These are phyloP conservation scores for Takifugu ocellatus DNA, from an alignment of 2,797 vertebrate genomes.

Conservation along the genomic window DNA sequence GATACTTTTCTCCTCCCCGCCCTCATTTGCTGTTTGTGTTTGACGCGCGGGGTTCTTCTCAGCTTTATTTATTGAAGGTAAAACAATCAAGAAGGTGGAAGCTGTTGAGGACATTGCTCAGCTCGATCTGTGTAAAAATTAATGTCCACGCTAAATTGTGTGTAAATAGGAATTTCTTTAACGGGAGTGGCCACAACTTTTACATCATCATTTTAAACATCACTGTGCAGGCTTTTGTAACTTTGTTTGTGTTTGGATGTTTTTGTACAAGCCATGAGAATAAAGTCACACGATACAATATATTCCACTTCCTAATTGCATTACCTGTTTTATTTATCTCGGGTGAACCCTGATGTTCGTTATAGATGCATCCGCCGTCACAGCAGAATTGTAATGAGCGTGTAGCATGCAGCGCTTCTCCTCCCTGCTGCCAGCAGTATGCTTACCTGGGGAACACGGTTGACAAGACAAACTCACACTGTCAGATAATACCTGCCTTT, in stretches of 20 bases:
- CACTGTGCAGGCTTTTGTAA: constrained; percentile 13
- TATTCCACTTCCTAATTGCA: constrained; percentile 36
- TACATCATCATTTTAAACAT: constrained; percentile 18
- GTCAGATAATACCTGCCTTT: constrained; percentile 69
- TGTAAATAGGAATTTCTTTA: constrained; percentile 20
- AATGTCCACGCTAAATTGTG: constrained; percentile 2
- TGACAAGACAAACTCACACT: constrained; percentile 63
- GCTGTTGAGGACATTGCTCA: neutral
- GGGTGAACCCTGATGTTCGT: constrained; percentile 32
- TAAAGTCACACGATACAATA: constrained; percentile 48
- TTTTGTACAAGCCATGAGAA: constrained; percentile 48
- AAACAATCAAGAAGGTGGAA: neutral
- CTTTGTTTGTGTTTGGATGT: constrained; percentile 28
- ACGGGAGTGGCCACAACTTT: constrained; percentile 9
- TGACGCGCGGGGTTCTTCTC: no score
- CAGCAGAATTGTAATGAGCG: constrained; percentile 60
- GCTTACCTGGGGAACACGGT: constrained; percentile 59
- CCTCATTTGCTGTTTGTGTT: no score
- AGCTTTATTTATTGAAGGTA: constrained; percentile 44
- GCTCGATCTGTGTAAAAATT: neutral
- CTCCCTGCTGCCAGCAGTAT: constrained; percentile 45
- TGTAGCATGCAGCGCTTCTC: constrained; percentile 46
- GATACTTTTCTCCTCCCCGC: no score
- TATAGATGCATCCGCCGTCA: constrained; percentile 50
- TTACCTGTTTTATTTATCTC: constrained; percentile 48